Percentiles rank a stretch among this genome's conserved stretches.
These are phyloP conservation scores for Pelosia muscerda DNA, from an alignment of 2,888 invertebrate species.

Conservation along the genomic window DNA sequence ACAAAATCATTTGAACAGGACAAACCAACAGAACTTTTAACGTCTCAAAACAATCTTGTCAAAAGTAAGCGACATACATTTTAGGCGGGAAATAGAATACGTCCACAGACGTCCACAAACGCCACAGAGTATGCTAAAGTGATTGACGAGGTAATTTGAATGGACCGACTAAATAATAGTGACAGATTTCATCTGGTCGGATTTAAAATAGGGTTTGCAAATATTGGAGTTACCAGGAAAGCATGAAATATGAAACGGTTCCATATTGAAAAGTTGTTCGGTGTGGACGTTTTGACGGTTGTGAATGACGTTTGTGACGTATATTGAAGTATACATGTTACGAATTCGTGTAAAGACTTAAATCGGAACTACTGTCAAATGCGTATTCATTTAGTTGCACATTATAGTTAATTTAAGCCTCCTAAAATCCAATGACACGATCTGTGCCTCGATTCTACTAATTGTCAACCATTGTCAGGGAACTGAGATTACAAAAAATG, in stretches of 20 bases:
- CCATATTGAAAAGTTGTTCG: slow-evolving; percentile 10
- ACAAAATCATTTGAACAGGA: neutral
- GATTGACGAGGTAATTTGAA: slow-evolving; percentile 33
- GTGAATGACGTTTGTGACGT: neutral
- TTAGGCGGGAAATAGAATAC: slow-evolving; percentile 39
- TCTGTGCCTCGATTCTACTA: too few species aligned
- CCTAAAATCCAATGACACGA: too few species aligned
- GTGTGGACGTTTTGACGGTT: neutral
- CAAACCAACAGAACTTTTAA: neutral
- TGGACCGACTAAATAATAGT: slow-evolving; percentile 22
- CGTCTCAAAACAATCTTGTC: slow-evolving; percentile 15
- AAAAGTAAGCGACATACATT: slow-evolving; percentile 26
- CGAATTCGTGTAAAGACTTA: too few species aligned
- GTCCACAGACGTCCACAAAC: slow-evolving; percentile 10
- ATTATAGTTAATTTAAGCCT: too few species aligned
- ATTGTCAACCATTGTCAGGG: too few species aligned
- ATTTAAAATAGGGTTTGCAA: slow-evolving; percentile 19
- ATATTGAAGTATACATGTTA: too few species aligned
- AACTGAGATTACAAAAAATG: too few species aligned
- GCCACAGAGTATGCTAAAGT: slow-evolving; percentile 2
- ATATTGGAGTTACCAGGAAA: slow-evolving; percentile 10
- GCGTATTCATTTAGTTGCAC: too few species aligned
- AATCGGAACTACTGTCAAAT: too few species aligned
- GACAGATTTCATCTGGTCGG: slow-evolving; percentile 16
- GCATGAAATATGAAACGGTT: slow-evolving; percentile 11